These are phyloP conservation scores for Pontoporia blainvillei DNA, from an alignment of 2,113 vertebrate species.

Conservation along the genomic window DNA sequence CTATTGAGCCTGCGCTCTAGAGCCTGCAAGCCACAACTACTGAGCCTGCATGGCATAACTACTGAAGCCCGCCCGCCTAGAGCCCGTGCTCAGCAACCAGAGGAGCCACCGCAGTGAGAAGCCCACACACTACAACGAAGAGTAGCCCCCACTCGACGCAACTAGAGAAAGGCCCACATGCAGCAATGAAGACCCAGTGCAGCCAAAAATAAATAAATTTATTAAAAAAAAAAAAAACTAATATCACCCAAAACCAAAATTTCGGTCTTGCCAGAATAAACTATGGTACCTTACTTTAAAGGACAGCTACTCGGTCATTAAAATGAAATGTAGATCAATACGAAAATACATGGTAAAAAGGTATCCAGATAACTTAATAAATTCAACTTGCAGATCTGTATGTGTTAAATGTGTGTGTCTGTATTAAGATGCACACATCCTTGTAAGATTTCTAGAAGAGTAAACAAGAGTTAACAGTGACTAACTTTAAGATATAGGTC, in stretches of 20 bases:
- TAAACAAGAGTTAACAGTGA: not conserved
- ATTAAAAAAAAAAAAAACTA: too few species aligned
- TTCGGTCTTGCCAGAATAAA: not conserved
- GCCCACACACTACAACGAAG: too few species aligned
- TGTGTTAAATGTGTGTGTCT: not conserved
- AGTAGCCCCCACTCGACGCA: too few species aligned
- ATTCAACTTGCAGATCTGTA: not conserved
- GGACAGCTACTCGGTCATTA: not conserved
- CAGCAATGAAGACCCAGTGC: too few species aligned
- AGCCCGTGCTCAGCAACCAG: too few species aligned
- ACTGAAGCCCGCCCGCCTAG: too few species aligned
- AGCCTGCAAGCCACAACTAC: too few species aligned
- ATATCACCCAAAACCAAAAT: slow-evolving; percentile 3
- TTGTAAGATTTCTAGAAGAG: not conserved
- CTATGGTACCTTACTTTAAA: not conserved
- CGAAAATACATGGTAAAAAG: not conserved
- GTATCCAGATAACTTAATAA: not conserved
- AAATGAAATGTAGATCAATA: not conserved
- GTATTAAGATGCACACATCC: not conserved
- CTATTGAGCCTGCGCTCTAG: too few species aligned
- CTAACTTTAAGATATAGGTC: not conserved
- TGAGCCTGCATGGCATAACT: too few species aligned
- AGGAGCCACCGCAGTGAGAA: too few species aligned
- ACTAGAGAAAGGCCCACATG: too few species aligned
- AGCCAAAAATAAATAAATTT: too few species aligned